Conservation (phyloP, 2,113 vertebrate species). For the Psittacula cyanocephala region DNA sequence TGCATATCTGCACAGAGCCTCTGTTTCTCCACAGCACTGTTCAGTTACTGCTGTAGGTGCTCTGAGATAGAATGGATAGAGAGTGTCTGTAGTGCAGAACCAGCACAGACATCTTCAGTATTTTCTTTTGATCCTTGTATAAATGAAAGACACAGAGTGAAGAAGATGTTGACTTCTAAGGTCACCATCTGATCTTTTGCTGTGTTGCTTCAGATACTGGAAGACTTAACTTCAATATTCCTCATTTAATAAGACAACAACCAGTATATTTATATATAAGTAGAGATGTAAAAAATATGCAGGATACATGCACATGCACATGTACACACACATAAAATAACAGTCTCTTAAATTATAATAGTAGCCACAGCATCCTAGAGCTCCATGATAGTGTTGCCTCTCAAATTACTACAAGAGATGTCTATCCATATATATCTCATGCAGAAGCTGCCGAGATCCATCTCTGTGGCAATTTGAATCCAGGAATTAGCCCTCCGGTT, state of each 20-base stretch:
- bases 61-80: not conserved
- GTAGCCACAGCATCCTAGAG: not conserved
- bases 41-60: not conserved
- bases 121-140: not conserved
- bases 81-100: not conserved
- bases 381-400: not conserved
- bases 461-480: not conserved
- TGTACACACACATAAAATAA: accelerated
- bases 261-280: not conserved
- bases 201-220: not conserved
- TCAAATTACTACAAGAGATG: not conserved
- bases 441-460: not conserved
- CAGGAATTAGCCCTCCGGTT: not conserved
- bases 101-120: not conserved
- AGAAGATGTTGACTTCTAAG: not conserved
- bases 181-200: not conserved
- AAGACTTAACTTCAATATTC: not conserved
- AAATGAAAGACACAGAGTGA: not conserved
- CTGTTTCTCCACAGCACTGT: not conserved
- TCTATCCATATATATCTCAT: not conserved
- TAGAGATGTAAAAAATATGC: not conserved
- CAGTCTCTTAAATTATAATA: not conserved
- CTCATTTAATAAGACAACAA: not conserved
- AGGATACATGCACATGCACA: not conserved
- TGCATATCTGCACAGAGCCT: not conserved